Evolutionary conservation across 2,888 invertebrate species (phyloP), one percentile per base, ranked within the genome.

Genomic region (Fragum fragum): DNA sequence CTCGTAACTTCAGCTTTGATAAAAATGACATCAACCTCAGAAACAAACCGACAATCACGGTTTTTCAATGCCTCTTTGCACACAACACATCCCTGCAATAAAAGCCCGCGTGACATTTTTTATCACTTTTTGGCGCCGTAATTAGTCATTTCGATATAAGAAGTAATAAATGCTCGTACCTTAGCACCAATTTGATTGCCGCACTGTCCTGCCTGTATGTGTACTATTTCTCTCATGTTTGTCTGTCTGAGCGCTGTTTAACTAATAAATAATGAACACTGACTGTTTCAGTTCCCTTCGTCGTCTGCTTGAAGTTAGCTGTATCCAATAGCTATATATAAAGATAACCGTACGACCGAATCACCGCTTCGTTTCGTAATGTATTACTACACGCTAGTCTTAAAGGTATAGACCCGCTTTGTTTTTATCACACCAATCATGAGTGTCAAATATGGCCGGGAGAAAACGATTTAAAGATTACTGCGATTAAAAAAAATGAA

Each of bases 191-290:
- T 70, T 53, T 70, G 70, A 26, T 70, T 70, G 6, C 70, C 70
- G 53, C 70, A 70, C 32, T 70, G 70, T 29, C 70, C 70, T 11
- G 70, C 70, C 21, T 70, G 70, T 2, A 70, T 70, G 32, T 70
- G 70, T 52, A 70, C 70, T 28, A 70, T 70, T 70, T 70, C 70
- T 53, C 70, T 70, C 70, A 70, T 70, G 26, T 73, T 61, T 73
- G 73, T 70, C 11, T 18, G 18, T 70, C 53, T 70, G 53, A 53
- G n/a, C 28, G 28, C n/a, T 2, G 28, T 1, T 39, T 66, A 42
- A n/a, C 36, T 14, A 39, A 66, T 23, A 42, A 42, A 39, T 42
- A 57, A 66, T 66, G 42, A 23, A 61, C 61, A 61, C 61, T 61
- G 61, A 61, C 47, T 32, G 32, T 61, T 14, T 61, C 1, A 61